A percentile compares a stretch with the other conserved stretches of the same genome.
These are phyloP conservation scores for Mythimna albipuncta DNA, from an alignment of 2,888 invertebrate genomes.

Conservation along the genomic window DNA sequence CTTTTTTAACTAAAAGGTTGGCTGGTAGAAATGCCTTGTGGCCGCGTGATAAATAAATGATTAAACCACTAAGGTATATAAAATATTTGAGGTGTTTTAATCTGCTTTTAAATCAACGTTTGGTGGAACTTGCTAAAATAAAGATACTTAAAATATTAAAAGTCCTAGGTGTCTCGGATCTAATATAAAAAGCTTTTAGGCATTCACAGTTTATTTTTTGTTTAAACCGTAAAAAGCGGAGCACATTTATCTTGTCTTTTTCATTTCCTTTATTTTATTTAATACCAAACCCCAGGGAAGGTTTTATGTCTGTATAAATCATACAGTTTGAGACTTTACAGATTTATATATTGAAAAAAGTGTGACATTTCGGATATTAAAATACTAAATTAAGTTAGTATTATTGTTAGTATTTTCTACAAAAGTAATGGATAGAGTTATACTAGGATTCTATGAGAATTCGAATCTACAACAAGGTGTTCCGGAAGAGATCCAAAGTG, in stretches of 20 bases:
- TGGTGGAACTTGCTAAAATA: neutral
- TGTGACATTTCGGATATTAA: conserved; percentile 25
- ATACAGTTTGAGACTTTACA: conserved; percentile 56
- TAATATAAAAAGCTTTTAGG: conserved; percentile 39
- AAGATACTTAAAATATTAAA: conserved; percentile 21
- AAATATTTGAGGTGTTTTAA: neutral
- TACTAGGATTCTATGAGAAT: neutral
- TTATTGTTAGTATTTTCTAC: too few relatives aligned
- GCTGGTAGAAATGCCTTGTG: too few relatives aligned
- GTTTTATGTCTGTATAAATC: conserved; percentile 68
- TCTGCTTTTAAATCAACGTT: neutral
- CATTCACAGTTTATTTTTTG: conserved; percentile 49
- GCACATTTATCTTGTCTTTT: conserved; percentile 71
- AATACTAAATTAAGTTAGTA: neutral
- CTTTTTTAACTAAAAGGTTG: too few relatives aligned
- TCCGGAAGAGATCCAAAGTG: neutral
- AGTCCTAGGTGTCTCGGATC: conserved; percentile 20
- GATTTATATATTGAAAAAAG: conserved; percentile 45
- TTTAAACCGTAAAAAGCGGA: conserved; percentile 67
- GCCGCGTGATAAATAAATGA: too few relatives aligned
- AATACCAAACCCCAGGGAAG: conserved; percentile 55
- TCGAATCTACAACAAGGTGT: neutral
- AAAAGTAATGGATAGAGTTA: neutral
- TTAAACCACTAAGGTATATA: too few relatives aligned
- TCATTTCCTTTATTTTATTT: conserved; percentile 70